A percentile compares a stretch with the other conserved stretches of the same genome.
phyloP scores from a whole-genome alignment of 2,113 vertebrate species.

The cattle (Bos taurus) region DNA sequence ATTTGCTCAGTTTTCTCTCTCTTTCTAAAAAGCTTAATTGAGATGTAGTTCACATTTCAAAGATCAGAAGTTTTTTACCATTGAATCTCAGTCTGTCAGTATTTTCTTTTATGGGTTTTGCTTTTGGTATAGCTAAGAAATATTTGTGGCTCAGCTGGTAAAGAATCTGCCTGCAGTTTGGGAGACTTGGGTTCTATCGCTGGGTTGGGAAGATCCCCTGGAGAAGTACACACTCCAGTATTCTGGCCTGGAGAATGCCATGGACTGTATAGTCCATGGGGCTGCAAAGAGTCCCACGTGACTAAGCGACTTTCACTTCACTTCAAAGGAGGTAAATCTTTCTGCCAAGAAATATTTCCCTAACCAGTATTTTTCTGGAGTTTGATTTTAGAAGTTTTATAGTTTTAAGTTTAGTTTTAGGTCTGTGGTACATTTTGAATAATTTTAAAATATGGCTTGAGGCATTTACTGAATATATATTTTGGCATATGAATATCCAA shows the following conservation, averaged over 20 bases:
- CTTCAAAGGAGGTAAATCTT: not conserved
- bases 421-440: not conserved
- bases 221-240: not conserved
- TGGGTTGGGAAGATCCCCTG: not conserved
- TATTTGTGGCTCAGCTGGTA: not conserved
- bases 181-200: not conserved
- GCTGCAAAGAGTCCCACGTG: not conserved
- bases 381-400: constrained; percentile 19
- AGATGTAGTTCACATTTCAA: not conserved
- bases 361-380: not conserved
- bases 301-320: not conserved
- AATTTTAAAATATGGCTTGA: not conserved
- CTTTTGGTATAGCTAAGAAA: not conserved
- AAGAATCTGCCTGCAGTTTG: not conserved
- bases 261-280: not conserved
- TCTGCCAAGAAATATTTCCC: not conserved
- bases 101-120: not conserved
- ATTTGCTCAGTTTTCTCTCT: not conserved
- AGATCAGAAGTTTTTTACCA: not conserved
- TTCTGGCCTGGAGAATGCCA: not conserved
- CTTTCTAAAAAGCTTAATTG: not conserved
- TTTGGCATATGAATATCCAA: not conserved
- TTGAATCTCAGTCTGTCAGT: not conserved
- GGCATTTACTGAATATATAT: not conserved
- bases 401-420: constrained; percentile 2